Evolutionary conservation across 2,888 invertebrate genomes (phyloP).

Genomic region (Apodemia hepburni): DNA sequence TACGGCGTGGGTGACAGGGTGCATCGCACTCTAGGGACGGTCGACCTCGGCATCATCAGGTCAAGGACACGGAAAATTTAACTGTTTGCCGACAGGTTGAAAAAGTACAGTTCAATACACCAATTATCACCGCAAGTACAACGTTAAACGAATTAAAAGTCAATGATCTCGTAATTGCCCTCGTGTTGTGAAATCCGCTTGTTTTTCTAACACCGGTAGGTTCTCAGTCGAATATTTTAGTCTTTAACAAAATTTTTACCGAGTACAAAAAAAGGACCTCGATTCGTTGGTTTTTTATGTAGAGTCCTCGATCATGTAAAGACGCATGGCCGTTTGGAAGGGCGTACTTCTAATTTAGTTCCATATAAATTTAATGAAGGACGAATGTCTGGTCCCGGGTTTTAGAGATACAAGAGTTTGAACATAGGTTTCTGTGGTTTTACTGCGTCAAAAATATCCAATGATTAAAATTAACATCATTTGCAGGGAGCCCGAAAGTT

Average conservation of each 20-base stretch:
- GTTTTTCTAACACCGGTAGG: conserved; percentile 9
- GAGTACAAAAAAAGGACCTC: no score
- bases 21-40: conserved; percentile 52
- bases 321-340: no score
- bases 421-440: no score
- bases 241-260: neutral
- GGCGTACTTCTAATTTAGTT: no score
- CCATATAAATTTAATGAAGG: no score
- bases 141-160: conserved; percentile 23
- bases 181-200: conserved; percentile 14
- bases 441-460: no score
- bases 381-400: no score
- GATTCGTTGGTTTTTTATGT: no score
- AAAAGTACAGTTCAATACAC: conserved; percentile 24
- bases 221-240: neutral
- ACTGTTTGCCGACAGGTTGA: conserved; percentile 24
- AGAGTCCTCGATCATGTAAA: no score
- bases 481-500: no score
- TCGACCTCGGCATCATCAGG: conserved; percentile 37
- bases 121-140: conserved; percentile 23
- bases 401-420: no score
- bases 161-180: conserved; percentile 19
- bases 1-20: conserved; percentile 61
- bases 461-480: no score
- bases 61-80: conserved; percentile 39